Evolutionary conservation across 2,888 invertebrate species (phyloP), one percentile per base, ranked within the genome.

Genomic region (Drosophila pegasa): DNA sequence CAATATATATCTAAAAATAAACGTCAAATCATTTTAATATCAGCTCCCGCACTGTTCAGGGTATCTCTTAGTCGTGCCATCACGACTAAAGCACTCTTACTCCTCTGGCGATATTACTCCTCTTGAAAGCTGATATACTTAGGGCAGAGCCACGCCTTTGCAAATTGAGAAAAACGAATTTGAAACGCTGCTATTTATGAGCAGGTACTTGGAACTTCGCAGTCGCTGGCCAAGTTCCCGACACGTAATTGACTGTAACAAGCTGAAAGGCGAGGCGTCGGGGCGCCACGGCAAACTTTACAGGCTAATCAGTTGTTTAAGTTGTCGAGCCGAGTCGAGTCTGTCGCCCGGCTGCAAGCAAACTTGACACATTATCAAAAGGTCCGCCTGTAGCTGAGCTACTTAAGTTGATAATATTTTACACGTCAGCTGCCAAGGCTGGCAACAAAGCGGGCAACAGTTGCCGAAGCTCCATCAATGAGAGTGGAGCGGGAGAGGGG

Each of bases 381-480:
- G 65, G 75, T 65, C 45, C 40, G 35, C 25, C 51, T 52, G 37
- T 45, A 63, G 58, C 59, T 63, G 50, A 51, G 66, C 80, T 74
- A 76, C 85, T 84, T 82, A 76, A 74, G 55, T 80, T 76, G 83
- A 83, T 82, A 76, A 82, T 82, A 80, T 71, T 75, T 72, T 72
- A 58, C 70, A 80, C 75, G 81, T 80, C 72, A 63, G 67, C 50
- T 60, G 57, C 47, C 58, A 35, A 16, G 8, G 20, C 40, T 2
- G 20, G n/a, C 40, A 54, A 54, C 29, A 22, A 27, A 12, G 29
- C 27, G 22, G 55, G 54, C 50, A 75, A 60, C 70, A 65, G 56
- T 45, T 59, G 73, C 33, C 48, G 31, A 18, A 16, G 9, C n/a
- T 40, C 12, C 25, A 25, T 31, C 7, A 8, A 7, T 9, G 58